These are phyloP conservation scores for Sturmia bella DNA, from an alignment of 2,888 invertebrate genomes.

Conservation along the genomic window DNA sequence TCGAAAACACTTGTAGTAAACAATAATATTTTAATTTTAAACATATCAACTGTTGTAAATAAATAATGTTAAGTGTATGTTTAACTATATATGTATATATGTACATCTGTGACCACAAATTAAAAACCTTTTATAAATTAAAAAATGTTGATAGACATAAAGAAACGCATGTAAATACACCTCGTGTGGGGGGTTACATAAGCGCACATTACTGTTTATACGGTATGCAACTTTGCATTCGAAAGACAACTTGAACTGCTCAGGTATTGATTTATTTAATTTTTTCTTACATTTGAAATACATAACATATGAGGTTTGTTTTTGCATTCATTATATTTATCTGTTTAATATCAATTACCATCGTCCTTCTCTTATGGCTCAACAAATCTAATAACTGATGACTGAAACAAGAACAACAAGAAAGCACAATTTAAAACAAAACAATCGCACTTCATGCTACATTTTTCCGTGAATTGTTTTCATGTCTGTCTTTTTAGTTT, in stretches of 20 bases:
- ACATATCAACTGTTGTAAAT: too few species aligned
- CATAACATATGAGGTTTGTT: constrained; percentile 1
- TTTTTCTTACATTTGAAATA: constrained; percentile 3
- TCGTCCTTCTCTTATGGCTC: neutral
- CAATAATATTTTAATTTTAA: too few species aligned
- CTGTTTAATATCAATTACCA: constrained; percentile 67
- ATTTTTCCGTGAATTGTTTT: constrained; percentile 41
- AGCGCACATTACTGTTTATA: too few species aligned
- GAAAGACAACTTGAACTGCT: neutral
- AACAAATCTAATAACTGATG: neutral
- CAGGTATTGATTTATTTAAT: neutral
- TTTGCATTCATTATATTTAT: constrained; percentile 64
- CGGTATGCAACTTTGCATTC: too few species aligned
- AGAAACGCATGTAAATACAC: too few species aligned
- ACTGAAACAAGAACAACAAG: constrained; percentile 11
- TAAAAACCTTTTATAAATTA: too few species aligned
- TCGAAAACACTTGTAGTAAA: too few species aligned
- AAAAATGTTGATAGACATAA: too few species aligned
- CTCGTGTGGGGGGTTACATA: neutral
- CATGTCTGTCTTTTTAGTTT: neutral
- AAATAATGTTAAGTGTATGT: too few species aligned
- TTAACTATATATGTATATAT: neutral
- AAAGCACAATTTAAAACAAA: constrained; percentile 58
- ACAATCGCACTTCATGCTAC: constrained; percentile 56
- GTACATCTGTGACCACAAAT: neutral